A percentile compares a stretch with the other conserved stretches of the same genome.
Conservation (phyloP, 1,140 invertebrate genomes). For the Halesus radiatus region DNA sequence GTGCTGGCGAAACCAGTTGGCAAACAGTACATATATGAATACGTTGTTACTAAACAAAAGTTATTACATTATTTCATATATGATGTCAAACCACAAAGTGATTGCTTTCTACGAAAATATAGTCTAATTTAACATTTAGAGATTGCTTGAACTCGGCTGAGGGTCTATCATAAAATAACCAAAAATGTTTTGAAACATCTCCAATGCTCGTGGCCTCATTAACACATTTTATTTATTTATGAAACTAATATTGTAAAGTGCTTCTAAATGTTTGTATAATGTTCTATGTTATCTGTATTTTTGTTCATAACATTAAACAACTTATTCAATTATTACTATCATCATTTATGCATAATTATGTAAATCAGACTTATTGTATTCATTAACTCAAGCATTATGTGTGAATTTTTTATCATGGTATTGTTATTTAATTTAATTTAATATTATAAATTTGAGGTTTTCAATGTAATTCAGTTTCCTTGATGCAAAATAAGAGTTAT, state of each 20-base stretch:
- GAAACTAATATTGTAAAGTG: slow-evolving; percentile 25
- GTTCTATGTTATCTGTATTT: slow-evolving; percentile 2
- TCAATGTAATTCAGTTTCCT: too few relatives aligned
- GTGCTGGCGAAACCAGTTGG: too few relatives aligned
- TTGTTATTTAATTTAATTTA: background rate
- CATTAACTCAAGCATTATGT: background rate
- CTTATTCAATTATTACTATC: background rate
- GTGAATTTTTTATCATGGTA: background rate
- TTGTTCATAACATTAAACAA: background rate
- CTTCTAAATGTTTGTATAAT: slow-evolving; percentile 34
- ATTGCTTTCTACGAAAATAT: too few relatives aligned
- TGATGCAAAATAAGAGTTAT: too few relatives aligned
- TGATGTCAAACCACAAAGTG: too few relatives aligned
- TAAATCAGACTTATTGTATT: too few relatives aligned
- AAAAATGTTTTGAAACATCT: slow-evolving; percentile 46
- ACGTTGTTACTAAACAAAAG: too few relatives aligned
- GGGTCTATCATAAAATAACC: slow-evolving; percentile 12
- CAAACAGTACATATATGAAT: too few relatives aligned
- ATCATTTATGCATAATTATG: background rate
- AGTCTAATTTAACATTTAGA: background rate
- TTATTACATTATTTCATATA: too few relatives aligned
- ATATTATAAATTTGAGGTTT: too few relatives aligned
- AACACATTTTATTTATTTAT: slow-evolving; percentile 48
- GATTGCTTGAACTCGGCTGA: slow-evolving; percentile 33
- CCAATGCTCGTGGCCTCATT: slow-evolving; percentile 56